Percentiles rank a stretch among this genome's conserved stretches.
Evolutionary conservation across 2,888 invertebrate genomes (phyloP).

Genomic region (Carabus problematicus): DNA sequence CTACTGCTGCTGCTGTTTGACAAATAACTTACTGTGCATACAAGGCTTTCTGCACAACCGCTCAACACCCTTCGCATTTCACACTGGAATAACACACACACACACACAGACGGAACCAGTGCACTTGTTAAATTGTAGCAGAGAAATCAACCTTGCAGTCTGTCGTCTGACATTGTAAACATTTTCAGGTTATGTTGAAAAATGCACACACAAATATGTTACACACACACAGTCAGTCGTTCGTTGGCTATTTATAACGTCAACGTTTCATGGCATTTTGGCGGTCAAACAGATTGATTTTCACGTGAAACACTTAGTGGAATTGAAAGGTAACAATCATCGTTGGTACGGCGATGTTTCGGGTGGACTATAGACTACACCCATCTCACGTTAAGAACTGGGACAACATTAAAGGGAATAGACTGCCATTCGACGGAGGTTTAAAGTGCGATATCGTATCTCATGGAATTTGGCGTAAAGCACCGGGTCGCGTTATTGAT

Average conservation of each 20-base stretch:
- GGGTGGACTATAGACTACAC: constrained; percentile 2
- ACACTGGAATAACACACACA: neutral
- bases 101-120: constrained; percentile 2
- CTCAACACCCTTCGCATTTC: constrained; percentile 65
- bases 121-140: no score
- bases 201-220: neutral
- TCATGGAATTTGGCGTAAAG: neutral
- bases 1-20: neutral
- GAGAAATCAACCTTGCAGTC: neutral
- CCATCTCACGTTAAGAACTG: constrained; percentile 3
- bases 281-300: constrained; percentile 12
- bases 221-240: neutral
- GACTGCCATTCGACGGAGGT: no score
- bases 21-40: constrained; percentile 50
- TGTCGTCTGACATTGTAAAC: constrained; percentile 6
- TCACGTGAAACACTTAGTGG: neutral
- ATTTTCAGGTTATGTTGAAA: constrained; percentile 27
- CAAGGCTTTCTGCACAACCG: constrained; percentile 63
- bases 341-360: neutral
- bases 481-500: neutral
- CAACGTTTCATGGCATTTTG: constrained; percentile 2
- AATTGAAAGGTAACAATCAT: constrained; percentile 6
- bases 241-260: neutral
- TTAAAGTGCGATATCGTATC: constrained; percentile 10
- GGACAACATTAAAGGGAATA: constrained; percentile 15